Evolutionary conservation across 2,113 vertebrate species (phyloP).

Genomic region (Tor tambroides): DNA sequence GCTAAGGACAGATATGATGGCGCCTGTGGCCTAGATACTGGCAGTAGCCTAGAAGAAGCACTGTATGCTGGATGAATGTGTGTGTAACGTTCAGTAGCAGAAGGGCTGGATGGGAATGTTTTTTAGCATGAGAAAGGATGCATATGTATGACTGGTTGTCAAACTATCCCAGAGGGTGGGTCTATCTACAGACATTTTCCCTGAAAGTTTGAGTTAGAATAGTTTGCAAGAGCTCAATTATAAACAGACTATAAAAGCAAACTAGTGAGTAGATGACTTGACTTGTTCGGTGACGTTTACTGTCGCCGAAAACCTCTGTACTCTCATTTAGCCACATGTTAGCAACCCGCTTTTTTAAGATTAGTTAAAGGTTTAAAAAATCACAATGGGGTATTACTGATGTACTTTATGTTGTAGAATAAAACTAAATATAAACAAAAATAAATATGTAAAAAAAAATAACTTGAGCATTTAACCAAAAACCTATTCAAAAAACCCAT

Average conservation of each 20-base stretch:
- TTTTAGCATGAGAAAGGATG: not conserved
- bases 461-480: not conserved
- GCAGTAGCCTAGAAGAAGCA: slow-evolving; percentile 30
- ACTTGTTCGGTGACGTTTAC: not conserved
- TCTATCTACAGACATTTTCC: not conserved
- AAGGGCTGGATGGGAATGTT: not conserved
- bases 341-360: not conserved
- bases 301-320: not conserved
- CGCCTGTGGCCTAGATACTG: slow-evolving; percentile 52
- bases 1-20: slow-evolving; percentile 39
- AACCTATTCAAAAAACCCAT: not conserved
- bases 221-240: not conserved
- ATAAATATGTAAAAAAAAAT: not conserved
- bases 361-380: not conserved
- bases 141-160: not conserved
- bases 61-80: slow-evolving; percentile 6
- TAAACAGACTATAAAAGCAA: not conserved
- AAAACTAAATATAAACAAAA: too few relatives aligned
- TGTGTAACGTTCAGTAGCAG: not conserved
- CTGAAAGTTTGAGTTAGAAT: not conserved
- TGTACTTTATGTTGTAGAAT: not conserved
- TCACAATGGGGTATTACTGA: not conserved
- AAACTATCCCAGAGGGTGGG: not conserved
- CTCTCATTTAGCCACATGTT: not conserved
- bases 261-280: not conserved